Conservation (phyloP, 2,113 vertebrate species). For the Megaleporinus macrocephalus region DNA sequence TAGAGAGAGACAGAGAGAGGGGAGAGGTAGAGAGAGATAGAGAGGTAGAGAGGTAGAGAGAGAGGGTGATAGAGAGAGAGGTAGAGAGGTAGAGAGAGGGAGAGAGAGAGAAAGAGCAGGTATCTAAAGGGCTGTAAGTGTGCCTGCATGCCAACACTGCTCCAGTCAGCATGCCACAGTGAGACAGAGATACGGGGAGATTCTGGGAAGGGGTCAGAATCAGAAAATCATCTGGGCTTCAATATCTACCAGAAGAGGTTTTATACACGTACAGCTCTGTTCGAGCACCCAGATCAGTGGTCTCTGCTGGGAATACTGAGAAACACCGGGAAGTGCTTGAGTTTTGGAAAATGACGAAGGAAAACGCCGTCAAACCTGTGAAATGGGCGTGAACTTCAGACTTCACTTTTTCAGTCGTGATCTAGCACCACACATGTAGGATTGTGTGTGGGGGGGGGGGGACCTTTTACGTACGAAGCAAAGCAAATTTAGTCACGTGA, state of each 20-base stretch:
- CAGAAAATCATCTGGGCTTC: slow-evolving; percentile 40
- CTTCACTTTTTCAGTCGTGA: background rate
- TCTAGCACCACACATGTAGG: slow-evolving; percentile 1
- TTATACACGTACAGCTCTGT: background rate
- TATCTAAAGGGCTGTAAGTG: slow-evolving; percentile 70
- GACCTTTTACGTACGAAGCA: background rate
- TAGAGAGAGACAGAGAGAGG: background rate
- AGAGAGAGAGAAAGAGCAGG: slow-evolving; percentile 33
- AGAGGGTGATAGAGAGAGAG: slow-evolving; percentile 46
- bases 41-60: too few species aligned
- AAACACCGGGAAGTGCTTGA: slow-evolving; percentile 15
- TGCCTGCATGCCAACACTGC: slow-evolving; percentile 79
- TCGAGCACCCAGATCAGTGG: slow-evolving; percentile 7
- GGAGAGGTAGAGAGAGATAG: background rate
- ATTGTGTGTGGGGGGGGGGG: background rate
- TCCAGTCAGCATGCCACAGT: slow-evolving; percentile 81
- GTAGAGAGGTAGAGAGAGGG: background rate
- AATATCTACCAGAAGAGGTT: background rate
- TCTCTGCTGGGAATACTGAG: background rate
- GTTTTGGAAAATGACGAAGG: slow-evolving; percentile 10
- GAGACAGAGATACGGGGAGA: slow-evolving; percentile 78
- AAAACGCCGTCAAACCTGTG: background rate
- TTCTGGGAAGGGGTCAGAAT: slow-evolving; percentile 82
- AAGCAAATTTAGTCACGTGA: slow-evolving; percentile 1
- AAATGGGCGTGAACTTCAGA: slow-evolving; percentile 18